Evolutionary conservation across 2,113 vertebrate genomes (phyloP).

Genomic region (Urocitellus parryii): DNA sequence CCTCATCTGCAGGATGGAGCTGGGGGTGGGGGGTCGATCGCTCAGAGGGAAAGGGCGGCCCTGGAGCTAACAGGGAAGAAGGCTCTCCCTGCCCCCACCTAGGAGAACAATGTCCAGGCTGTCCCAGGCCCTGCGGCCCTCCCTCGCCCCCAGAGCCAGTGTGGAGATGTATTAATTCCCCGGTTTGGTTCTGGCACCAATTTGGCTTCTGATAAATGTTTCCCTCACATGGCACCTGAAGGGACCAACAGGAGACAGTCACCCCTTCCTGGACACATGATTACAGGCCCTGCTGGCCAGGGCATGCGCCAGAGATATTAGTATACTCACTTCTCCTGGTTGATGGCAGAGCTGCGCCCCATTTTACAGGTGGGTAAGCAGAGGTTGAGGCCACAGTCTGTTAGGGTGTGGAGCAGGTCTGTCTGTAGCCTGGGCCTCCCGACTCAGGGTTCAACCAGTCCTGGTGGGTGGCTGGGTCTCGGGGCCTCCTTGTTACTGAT

Average conservation of each 20-base stretch:
- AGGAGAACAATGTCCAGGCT: background rate
- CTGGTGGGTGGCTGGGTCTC: no score
- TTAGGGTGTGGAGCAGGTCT: background rate
- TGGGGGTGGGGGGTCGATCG: background rate
- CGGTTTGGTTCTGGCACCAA: background rate
- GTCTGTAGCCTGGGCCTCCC: background rate
- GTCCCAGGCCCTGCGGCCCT: background rate
- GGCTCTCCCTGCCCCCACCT: no score
- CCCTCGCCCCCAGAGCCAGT: background rate
- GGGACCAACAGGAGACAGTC: no score
- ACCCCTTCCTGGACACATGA: background rate
- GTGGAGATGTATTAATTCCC: fast-evolving
- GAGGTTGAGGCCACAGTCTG: background rate
- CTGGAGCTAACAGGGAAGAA: background rate
- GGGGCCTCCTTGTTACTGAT: background rate
- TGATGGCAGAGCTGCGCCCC: background rate
- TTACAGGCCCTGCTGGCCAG: background rate
- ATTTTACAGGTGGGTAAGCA: background rate
- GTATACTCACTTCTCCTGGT: background rate
- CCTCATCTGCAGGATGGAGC: background rate
- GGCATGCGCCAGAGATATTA: background rate
- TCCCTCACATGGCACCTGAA: background rate
- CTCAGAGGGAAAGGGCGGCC: background rate
- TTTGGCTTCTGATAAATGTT: background rate
- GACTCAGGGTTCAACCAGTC: no score